Evolutionary conservation across 1,140 invertebrate species (phyloP).

Genomic region (Bombus sylvicola): DNA sequence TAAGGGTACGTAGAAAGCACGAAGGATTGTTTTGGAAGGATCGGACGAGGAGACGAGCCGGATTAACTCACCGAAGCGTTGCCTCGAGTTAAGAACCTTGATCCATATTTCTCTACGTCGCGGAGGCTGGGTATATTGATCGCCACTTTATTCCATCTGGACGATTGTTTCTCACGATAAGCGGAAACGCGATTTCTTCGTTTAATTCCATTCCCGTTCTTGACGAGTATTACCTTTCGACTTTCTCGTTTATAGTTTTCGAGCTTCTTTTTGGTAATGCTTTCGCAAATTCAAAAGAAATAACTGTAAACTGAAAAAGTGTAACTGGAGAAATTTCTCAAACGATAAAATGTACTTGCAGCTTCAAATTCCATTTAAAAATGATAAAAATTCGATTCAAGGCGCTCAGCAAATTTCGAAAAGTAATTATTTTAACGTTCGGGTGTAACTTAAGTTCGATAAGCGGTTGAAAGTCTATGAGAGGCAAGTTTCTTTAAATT

Average conservation of each 20-base stretch:
- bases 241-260: neutral
- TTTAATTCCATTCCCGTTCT: neutral
- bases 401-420: neutral
- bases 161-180: slow-evolving; percentile 8
- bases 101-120: slow-evolving; percentile 27
- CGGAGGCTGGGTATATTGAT: slow-evolving; percentile 52
- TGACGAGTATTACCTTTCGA: neutral
- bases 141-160: neutral
- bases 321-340: neutral
- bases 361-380: neutral
- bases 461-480: neutral
- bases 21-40: neutral
- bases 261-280: neutral
- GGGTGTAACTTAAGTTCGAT: neutral
- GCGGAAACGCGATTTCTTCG: neutral
- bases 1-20: neutral
- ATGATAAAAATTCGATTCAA: neutral
- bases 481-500: neutral
- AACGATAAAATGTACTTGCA: neutral
- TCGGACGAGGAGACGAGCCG: neutral
- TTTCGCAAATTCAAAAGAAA: neutral
- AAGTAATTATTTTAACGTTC: neutral
- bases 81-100: slow-evolving; percentile 15
- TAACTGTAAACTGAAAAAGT: too few species aligned
- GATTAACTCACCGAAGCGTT: neutral